Conservation (phyloP, 2,797 vertebrate species). For the Furcifer pardalis region DNA sequence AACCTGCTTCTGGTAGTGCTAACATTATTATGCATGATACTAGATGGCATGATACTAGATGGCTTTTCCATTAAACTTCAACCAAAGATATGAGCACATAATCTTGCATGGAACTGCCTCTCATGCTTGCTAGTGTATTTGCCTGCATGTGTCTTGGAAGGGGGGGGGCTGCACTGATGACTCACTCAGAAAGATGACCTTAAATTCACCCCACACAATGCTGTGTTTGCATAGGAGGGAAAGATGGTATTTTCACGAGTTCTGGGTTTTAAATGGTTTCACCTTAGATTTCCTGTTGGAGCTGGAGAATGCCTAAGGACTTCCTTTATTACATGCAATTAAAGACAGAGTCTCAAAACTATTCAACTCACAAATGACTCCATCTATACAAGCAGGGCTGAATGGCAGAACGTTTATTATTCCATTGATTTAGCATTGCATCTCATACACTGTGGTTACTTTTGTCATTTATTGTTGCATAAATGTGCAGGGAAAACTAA, state of each 20-base stretch:
- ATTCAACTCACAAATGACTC: not conserved
- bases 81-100: conserved; percentile 67
- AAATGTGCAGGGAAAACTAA: too few relatives aligned
- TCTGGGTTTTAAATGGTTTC: conserved; percentile 40
- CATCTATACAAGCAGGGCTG: not conserved
- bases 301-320: not conserved
- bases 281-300: conserved; percentile 30
- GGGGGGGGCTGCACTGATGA: conserved; percentile 30
- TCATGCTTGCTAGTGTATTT: conserved; percentile 52
- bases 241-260: conserved; percentile 46
- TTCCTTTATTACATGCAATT: not conserved
- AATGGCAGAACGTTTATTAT: not conserved
- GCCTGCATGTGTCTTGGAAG: conserved; percentile 44
- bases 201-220: conserved; percentile 53
- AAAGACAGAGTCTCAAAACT: not conserved
- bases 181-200: conserved; percentile 63
- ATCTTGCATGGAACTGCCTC: conserved; percentile 64
- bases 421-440: not conserved
- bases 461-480: too few relatives aligned
- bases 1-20: conserved; percentile 78
- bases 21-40: conserved; percentile 73
- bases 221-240: conserved; percentile 28
- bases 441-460: not conserved
- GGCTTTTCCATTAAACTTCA: conserved; percentile 72
- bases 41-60: conserved; percentile 72